Percentiles rank a stretch among this genome's conserved stretches.
These are phyloP conservation scores for Antheraea mylitta DNA, from an alignment of 1,140 invertebrate genomes.

Conservation along the genomic window DNA sequence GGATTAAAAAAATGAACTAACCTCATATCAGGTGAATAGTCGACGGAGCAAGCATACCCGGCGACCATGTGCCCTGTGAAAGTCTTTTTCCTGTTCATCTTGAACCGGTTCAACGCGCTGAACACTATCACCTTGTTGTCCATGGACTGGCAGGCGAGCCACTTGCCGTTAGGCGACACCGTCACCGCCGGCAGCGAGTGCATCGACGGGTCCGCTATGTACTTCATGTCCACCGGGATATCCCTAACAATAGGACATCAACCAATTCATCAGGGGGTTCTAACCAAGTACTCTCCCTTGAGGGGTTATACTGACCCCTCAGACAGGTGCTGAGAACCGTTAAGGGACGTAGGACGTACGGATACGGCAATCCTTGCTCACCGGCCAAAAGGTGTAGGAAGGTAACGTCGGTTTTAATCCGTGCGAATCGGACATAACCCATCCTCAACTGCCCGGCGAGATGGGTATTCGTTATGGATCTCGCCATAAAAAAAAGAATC, in stretches of 20 bases:
- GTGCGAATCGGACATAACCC: too few species aligned
- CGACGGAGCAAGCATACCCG: constrained; percentile 97
- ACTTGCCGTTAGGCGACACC: constrained; percentile 97
- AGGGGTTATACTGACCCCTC: too few species aligned
- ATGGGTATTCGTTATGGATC: too few species aligned
- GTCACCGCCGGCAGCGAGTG: constrained; percentile 99
- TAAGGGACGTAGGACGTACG: too few species aligned
- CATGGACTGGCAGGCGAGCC: constrained; percentile 99
- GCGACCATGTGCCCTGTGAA: constrained; percentile 99
- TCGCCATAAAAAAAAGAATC: too few species aligned
- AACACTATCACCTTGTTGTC: constrained; percentile 99
- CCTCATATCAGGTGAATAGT: constrained; percentile 99
- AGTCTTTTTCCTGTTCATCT: constrained; percentile 98
- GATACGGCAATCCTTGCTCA: too few species aligned
- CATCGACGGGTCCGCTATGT: constrained; percentile 99
- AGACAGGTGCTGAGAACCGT: too few species aligned
- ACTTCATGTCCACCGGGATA: constrained; percentile 99
- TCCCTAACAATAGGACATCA: constrained; percentile 82
- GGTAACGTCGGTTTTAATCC: too few species aligned
- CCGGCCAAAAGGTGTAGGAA: too few species aligned
- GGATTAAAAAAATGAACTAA: constrained; percentile 48
- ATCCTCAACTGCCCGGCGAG: too few species aligned
- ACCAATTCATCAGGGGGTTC: too few species aligned
- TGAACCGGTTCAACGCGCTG: constrained; percentile 96
- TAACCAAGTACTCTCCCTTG: too few species aligned